Base-by-base conservation (phyloP, 2,797 vertebrate species). In the Ctenochaetus hawaiiensis region DNA sequence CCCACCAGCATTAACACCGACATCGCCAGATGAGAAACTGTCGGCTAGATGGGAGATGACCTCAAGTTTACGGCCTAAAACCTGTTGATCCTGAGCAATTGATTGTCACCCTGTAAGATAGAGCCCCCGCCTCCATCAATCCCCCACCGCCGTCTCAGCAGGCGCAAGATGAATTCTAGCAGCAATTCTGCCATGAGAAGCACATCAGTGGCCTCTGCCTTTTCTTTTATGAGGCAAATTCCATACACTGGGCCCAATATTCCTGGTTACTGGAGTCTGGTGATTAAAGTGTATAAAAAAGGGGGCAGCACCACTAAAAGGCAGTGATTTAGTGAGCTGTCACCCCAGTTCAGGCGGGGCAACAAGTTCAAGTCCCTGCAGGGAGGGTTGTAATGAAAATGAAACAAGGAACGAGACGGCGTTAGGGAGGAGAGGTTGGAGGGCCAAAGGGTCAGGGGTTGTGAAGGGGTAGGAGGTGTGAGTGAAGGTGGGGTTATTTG, bases 231-330 rank as follows among this genome's bases (percentile, higher is more conserved):
- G 91, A 86, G 91, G 67, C 78, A 62, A 87, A 90, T 89, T 93
- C 91, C 89, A 90, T 81, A 90, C 87, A 88, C 88, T 82, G 83
- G 77, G 84, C 83, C 91, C 92, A 93, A 94, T 95, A 93, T 94
- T 93, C 89, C 88, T 77, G 87, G 91, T 93, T 88, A 93, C 90
- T 90, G 90, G 92, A 94, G 90, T 94, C 93, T 90, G 92, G 93
- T 95, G 95, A 96, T 95, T 95, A 95, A 95, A 96, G 93, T 93
- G 86, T 91, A 94, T 94, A 93, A 95, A 95, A 93, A 69, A 87
- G 83, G 82, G 91, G 90, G 89, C 88, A 89, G 91, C 78, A 82
- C 90, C 92, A 94, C 94, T 95, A 95, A 96, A 95, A 91, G 82
- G 72, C 58, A 13, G 80, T 96, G 95, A 95, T 96, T 96, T 95